Base-by-base conservation (phyloP, 2,113 vertebrate species). In the Symphodus melops region DNA sequence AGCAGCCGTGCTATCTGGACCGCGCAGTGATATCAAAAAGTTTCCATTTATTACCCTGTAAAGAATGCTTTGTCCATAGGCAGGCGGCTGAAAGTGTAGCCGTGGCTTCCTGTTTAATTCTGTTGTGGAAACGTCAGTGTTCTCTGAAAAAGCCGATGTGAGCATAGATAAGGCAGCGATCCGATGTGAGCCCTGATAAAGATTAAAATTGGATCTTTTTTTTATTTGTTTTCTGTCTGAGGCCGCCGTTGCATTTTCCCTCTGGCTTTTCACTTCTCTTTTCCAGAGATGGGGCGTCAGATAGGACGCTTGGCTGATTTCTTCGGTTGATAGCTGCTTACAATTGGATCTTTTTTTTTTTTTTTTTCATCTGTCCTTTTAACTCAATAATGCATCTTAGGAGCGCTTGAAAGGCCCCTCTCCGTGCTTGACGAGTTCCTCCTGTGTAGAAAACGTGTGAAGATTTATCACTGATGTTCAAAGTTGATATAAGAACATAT, bases 221-320 rank as follows among this genome's bases (percentile, higher is more conserved):
- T 92, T 91, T 90, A 93, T 94, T 94, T 93, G 92, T 92, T 94
- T 94, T 92, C 84, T 91, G 91, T 94, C 89, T 92, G 90, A 92
- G 90, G 81, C 91, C 87, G 85, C 79, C 68, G 77, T 73, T 90
- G 81, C 86, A 69, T 86, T 86, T 81, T 61, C 78, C 83, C 57
- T 66, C 84, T 69, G 88, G 89, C 86, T 92, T 91, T 94, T 92
- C 93, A 91, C 89, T 92, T 91, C 92, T 94, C 87, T 86, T 66
- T 89, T 85, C 91, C 87, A 94, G 77, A 90, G 93, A 95, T 94
- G 90, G 92, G 90, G 86, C 86, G 88, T 89, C 86, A 88, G 94
- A 95, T 95, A 89, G 61, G 76, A 77, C 77, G 70, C 87, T 82
- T 79, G 86, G 87, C 92, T 87, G 94, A 95, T 95, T 90, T 88